Base-by-base conservation (phyloP, 2,888 invertebrate genomes). In the Lycaena phlaeas region DNA sequence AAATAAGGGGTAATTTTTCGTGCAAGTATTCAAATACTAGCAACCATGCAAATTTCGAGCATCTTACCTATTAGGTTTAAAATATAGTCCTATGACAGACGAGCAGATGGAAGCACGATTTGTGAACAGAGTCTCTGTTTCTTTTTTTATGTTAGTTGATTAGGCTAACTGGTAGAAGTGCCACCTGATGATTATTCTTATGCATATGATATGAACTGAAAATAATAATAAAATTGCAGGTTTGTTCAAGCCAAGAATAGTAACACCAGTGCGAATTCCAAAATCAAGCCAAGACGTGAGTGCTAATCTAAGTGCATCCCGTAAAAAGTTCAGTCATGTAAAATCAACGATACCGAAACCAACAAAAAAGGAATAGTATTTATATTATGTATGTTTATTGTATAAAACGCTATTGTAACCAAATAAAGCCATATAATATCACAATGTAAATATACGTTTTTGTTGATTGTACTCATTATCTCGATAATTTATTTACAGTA, bases 331-430 rank as follows among this genome's bases (percentile, higher is more conserved):
- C 46, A 76, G 74, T 43, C 78, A 81, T 34, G 51, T 82, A 6
- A 82, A 82, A 48, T 82, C 84, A 2, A 81, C 84, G 12, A 82
- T 84, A 55, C 84, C 84, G 2, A 64, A 70, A 51, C 70, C 56
- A 2, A 38, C 51, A 17, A 78, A 68, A 50, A 75, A 75, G 54
- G 68, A 79, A 51, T 67, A 52, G 53, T 14, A 39, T 37, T 46
- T n/a, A n/a, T n/a, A 28, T 17, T 26, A 27, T 25, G 22, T 27
- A 2, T 38, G 26, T 38, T 10, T 30, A 27, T 27, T 39, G 4
- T 25, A 25, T 26, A 6, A 39, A 14, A 39, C n/a, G 18, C 15
- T 31, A 1, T 39, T 15, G 14, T 25, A 38, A 12, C 17, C 12
- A 9, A 25, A 42, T 27, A 38, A 22, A 38, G n/a, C n/a, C n/a